Conservation (phyloP, 2,113 vertebrate genomes). For the Forbesichthys agassizii region DNA sequence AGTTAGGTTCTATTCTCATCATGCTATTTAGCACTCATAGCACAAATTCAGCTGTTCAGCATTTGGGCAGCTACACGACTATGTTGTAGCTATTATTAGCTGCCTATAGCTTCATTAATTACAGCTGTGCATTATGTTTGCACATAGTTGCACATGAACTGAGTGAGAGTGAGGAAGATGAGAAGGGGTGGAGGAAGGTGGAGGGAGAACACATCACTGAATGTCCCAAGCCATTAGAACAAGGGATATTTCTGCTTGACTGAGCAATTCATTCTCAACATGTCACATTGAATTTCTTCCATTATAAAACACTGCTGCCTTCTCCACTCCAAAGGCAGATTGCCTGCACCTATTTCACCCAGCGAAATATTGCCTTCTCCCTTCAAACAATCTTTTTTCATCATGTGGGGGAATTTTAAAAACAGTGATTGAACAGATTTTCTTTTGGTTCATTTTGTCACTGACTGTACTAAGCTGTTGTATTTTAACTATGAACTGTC, state of each 20-base stretch:
- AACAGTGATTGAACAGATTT: conserved; percentile 61
- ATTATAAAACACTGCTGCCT: conserved; percentile 83
- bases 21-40: background rate
- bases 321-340: conserved; percentile 79
- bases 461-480: background rate
- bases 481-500: background rate
- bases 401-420: conserved; percentile 62
- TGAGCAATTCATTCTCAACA: conserved; percentile 85
- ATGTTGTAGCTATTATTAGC: conserved; percentile 34
- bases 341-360: conserved; percentile 79
- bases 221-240: conserved; percentile 84
- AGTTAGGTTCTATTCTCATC: conserved; percentile 9
- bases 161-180: conserved; percentile 54
- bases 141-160: conserved; percentile 35
- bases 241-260: conserved; percentile 85
- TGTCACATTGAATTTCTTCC: conserved; percentile 87
- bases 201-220: conserved; percentile 74
- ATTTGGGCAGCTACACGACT: background rate
- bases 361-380: conserved; percentile 77
- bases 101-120: conserved; percentile 57
- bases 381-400: conserved; percentile 76
- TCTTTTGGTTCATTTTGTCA: conserved; percentile 11
- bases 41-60: conserved; percentile 15
- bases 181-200: conserved; percentile 39
- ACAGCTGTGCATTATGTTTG: conserved; percentile 61